Conservation (phyloP, 2,888 invertebrate species). For the Daptonema setosum region DNA sequence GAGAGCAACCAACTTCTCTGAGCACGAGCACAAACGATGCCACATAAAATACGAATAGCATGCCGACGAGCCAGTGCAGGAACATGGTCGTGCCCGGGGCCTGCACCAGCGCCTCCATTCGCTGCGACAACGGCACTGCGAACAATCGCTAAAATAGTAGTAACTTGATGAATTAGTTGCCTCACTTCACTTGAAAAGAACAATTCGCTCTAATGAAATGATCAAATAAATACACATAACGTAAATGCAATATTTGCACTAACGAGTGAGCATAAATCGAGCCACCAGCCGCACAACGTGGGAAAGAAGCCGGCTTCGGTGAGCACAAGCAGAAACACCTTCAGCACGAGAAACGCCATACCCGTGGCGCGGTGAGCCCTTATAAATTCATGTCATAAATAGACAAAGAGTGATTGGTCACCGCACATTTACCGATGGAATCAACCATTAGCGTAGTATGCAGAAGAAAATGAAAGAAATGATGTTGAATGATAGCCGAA, state of each 20-base stretch:
- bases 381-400: too few relatives aligned
- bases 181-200: not conserved
- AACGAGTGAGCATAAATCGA: conserved; percentile 77
- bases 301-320: conserved; percentile 93
- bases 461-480: too few relatives aligned
- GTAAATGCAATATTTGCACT: too few relatives aligned
- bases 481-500: too few relatives aligned
- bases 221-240: too few relatives aligned
- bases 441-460: too few relatives aligned
- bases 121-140: conserved; percentile 52
- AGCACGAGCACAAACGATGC: conserved; percentile 80
- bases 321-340: conserved; percentile 70
- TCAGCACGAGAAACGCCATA: conserved; percentile 38
- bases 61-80: conserved; percentile 94
- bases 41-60: conserved; percentile 96
- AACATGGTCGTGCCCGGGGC: conserved; percentile 92
- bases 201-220: not conserved
- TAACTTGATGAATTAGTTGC: not conserved
- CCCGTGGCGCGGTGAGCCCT: conserved; percentile 39
- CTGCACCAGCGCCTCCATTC: conserved; percentile 61
- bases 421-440: too few relatives aligned
- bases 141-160: conserved; percentile 19
- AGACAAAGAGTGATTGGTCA: too few relatives aligned
- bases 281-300: conserved; percentile 92
- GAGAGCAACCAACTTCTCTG: too few relatives aligned